Percentiles rank a stretch among this genome's conserved stretches.
These are phyloP conservation scores for Telmatochromis sp. DNA, from an alignment of 2,113 vertebrate genomes.

Conservation along the genomic window DNA sequence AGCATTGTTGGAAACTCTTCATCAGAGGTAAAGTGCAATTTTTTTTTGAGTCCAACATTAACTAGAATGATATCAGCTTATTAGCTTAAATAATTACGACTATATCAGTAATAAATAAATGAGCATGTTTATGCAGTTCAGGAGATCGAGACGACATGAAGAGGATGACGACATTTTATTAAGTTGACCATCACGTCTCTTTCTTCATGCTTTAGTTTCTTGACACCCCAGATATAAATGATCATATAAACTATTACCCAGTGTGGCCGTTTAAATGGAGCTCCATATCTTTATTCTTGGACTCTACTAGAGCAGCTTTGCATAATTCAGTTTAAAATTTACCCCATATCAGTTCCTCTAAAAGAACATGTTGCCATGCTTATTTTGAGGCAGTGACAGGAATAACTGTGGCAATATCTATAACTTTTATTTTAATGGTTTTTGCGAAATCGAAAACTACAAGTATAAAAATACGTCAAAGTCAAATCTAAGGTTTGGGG, in stretches of 20 bases:
- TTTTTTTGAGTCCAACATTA: background rate
- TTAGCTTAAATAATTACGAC: background rate
- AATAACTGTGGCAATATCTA: background rate
- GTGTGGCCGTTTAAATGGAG: background rate
- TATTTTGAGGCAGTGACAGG: background rate
- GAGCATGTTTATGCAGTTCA: background rate
- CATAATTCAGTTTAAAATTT: background rate
- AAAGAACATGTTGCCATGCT: background rate
- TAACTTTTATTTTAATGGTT: background rate
- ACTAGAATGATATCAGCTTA: background rate
- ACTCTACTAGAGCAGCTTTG: background rate
- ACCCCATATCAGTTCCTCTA: background rate
- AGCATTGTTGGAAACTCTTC: background rate
- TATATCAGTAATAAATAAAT: background rate
- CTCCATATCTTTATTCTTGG: background rate
- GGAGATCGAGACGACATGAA: background rate
- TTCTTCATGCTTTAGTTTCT: background rate
- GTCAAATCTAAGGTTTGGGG: background rate
- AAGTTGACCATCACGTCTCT: background rate
- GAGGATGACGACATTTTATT: background rate
- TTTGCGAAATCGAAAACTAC: background rate
- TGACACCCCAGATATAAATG: background rate
- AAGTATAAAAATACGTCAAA: background rate
- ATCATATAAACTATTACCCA: background rate
- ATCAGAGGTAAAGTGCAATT: rapidly evolving